A percentile compares a stretch with the other conserved stretches of the same genome.
Evolutionary conservation across 1,140 invertebrate genomes (phyloP).

Genomic region (Drosophila athabasca): DNA sequence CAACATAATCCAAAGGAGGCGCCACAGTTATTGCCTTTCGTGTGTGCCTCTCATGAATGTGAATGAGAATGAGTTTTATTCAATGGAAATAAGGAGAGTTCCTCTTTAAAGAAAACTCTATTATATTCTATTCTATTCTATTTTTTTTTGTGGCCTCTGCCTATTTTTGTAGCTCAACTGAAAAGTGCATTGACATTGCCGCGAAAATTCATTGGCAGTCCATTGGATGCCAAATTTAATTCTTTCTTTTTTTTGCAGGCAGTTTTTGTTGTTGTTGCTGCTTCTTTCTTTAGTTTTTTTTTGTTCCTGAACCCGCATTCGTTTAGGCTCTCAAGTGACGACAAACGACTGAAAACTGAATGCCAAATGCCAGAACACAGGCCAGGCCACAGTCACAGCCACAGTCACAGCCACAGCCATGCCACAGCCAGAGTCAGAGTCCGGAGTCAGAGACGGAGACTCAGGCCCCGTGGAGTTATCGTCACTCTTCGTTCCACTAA

Average conservation of each 20-base stretch:
- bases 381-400: constrained; percentile 15
- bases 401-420: constrained; percentile 8
- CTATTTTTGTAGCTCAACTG: constrained; percentile 46
- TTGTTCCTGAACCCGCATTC: constrained; percentile 56
- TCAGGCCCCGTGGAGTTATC: constrained; percentile 25
- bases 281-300: constrained; percentile 22
- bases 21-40: neutral
- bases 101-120: constrained; percentile 19
- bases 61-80: constrained; percentile 16
- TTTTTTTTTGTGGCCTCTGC: constrained; percentile 10
- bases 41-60: neutral
- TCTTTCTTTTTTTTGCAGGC: constrained; percentile 36
- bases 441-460: constrained; percentile 3
- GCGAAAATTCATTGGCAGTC: constrained; percentile 73
- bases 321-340: constrained; percentile 54
- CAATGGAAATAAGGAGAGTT: constrained; percentile 35
- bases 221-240: constrained; percentile 68
- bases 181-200: constrained; percentile 78
- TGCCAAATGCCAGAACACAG: constrained; percentile 58
- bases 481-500: constrained; percentile 52
- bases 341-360: constrained; percentile 52
- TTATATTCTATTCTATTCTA: constrained; percentile 1
- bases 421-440: constrained; percentile 34
- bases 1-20: neutral
- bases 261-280: neutral